Percentiles rank a stretch among this genome's conserved stretches.
These are phyloP conservation scores for Sardina pilchardus DNA, from an alignment of 2,113 vertebrate genomes.

Conservation along the genomic window DNA sequence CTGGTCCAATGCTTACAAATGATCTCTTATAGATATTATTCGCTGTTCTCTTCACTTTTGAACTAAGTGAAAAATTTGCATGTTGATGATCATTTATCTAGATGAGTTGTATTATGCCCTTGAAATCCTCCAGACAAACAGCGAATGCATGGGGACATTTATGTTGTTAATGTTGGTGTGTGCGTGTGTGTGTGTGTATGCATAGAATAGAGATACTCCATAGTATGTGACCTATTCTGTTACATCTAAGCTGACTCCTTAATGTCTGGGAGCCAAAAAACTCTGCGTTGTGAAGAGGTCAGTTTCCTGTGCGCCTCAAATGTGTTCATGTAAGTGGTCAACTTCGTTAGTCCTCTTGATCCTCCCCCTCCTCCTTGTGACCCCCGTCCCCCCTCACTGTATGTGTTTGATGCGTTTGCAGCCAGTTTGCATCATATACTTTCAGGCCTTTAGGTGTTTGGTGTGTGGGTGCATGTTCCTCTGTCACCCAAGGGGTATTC, in stretches of 20 bases:
- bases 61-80: not conserved
- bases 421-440: constrained; percentile 15
- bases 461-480: constrained; percentile 33
- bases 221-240: constrained; percentile 27
- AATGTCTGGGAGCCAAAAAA: constrained; percentile 67
- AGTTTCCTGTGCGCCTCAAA: constrained; percentile 61
- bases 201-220: not conserved
- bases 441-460: constrained; percentile 14
- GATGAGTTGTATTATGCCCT: not conserved
- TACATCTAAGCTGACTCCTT: constrained; percentile 59
- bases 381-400: not conserved
- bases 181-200: constrained; percentile 31
- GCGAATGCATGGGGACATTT: not conserved
- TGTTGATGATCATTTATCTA: not conserved
- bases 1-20: not conserved
- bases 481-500: constrained; percentile 22
- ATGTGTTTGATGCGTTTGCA: constrained; percentile 6
- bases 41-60: not conserved
- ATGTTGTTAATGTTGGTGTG: not conserved
- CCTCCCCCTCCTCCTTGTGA: constrained; percentile 45
- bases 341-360: constrained; percentile 56
- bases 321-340: constrained; percentile 68
- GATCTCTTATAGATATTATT: not conserved
- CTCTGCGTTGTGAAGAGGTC: constrained; percentile 72
- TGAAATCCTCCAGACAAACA: not conserved